These are phyloP conservation scores for Turnix velox DNA, from an alignment of 2,113 vertebrate genomes.

Conservation along the genomic window DNA sequence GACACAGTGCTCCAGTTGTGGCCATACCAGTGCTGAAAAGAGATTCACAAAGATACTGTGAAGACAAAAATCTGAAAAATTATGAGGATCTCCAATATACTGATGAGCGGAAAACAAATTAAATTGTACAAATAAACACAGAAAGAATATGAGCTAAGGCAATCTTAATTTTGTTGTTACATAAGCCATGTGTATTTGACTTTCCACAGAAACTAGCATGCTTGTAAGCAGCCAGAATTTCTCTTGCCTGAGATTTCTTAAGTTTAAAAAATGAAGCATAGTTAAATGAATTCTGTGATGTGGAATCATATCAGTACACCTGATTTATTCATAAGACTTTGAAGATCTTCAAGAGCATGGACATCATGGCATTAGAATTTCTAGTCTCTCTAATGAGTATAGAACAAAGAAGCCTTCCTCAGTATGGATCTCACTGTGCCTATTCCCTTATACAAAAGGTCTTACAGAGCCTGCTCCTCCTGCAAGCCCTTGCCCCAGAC, in stretches of 20 bases:
- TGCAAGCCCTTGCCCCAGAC: not conserved
- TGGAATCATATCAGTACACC: not conserved
- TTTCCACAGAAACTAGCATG: not conserved
- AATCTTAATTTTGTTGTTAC: not conserved
- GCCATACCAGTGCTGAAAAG: not conserved
- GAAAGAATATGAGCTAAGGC: not conserved
- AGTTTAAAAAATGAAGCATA: not conserved
- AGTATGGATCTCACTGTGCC: not conserved
- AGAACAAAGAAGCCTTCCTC: not conserved
- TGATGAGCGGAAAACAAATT: not conserved
- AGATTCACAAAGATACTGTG: not conserved
- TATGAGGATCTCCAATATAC: not conserved
- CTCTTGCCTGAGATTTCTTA: not conserved
- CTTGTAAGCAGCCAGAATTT: not conserved
- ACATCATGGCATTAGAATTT: not conserved
- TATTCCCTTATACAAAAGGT: not conserved
- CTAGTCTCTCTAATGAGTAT: not conserved
- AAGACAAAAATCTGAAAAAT: not conserved
- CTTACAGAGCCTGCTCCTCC: not conserved
- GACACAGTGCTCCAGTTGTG: not conserved
- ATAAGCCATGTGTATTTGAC: not conserved
- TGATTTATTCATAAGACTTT: not conserved
- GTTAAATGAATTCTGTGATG: not conserved
- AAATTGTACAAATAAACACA: not conserved
- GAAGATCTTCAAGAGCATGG: not conserved